Base-by-base conservation (phyloP, 1,140 invertebrate genomes). In the Hylyphantes graminicola region DNA sequence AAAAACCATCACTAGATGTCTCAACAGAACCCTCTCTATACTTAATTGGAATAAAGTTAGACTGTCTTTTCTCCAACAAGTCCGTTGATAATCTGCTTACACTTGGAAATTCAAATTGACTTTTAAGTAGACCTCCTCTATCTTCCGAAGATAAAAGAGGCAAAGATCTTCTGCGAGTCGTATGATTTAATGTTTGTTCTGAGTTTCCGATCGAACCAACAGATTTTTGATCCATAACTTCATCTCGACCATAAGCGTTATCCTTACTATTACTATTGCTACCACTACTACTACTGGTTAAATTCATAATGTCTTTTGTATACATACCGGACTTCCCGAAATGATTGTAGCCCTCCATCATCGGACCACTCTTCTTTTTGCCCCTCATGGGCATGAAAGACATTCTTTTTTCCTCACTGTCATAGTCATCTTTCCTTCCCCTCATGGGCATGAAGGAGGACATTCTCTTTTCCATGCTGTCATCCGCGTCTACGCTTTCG, bases 381-480 rank as follows among this genome's bases (percentile, higher is more conserved):
- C 74, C 74, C 59, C 74, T 7, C 74, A 76, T 76, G 13, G 74
- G 74, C 15, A 67, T 21, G 19, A 67, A 67, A 11, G 15, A 15
- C 19, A 21, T 17, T 11, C 15, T 21, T 21, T 21, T 67, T 21
- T 67, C 21, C 19, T 67, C 64, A 21, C 19, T 21, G 10, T 67
- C 64, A 15, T 70, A 35, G 35, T 15, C 15, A 7, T 17, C 53
- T 55, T 75, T 75, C 50, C 48, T 55, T 10, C 72, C 72, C 8
- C 72, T n/a, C 72, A 75, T 75, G 55, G 72, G 72, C 65, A 80
- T 68, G 51, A 80, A 80, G 21, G 65, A 68, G 8, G 78, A 80
- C 53, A 64, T 65, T 55, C 67, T 15, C 53, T 80, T 80, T 48
- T 80, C 78, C 59, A 59, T 21, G n/a, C 7, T 67, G 17, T 65